These are phyloP conservation scores for Anaspis maculata DNA, from an alignment of 2,888 invertebrate species.

Conservation along the genomic window DNA sequence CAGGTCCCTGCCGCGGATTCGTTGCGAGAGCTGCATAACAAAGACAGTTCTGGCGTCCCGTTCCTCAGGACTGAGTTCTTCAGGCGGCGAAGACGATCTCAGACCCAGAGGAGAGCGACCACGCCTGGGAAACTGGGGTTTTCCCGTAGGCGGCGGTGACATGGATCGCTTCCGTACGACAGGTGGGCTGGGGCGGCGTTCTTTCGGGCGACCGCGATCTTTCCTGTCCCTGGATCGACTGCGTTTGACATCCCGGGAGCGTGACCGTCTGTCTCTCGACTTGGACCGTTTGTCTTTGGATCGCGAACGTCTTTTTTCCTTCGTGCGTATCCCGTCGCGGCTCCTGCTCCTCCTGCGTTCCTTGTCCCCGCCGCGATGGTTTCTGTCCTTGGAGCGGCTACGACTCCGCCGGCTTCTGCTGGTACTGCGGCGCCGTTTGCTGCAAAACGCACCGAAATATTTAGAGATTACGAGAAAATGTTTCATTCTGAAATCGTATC, in stretches of 20 bases:
- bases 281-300: conserved; percentile 19
- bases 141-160: conserved; percentile 19
- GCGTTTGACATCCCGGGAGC: conserved; percentile 29
- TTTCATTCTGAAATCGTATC: neutral
- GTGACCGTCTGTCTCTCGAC: conserved; percentile 22
- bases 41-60: conserved; percentile 98
- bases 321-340: conserved; percentile 40
- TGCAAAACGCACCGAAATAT: conserved; percentile 2
- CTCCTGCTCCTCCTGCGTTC: conserved; percentile 24
- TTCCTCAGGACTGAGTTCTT: conserved; percentile 90
- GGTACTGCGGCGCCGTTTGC: conserved; percentile 19
- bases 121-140: conserved; percentile 18
- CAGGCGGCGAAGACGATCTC: conserved; percentile 52
- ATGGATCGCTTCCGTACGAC: conserved; percentile 23
- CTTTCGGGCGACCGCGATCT: conserved; percentile 16
- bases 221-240: conserved; percentile 20
- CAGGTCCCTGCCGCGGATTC: conserved; percentile 86
- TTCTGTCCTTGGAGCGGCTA: conserved; percentile 43
- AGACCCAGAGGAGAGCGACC: conserved; percentile 36
- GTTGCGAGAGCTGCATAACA: conserved; percentile 95
- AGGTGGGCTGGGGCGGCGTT: conserved; percentile 9
- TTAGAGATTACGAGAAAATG: neutral
- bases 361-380: conserved; percentile 28
- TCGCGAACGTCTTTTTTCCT: conserved; percentile 38
- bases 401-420: conserved; percentile 15